phyloP scores from a whole-genome alignment of 2,888 invertebrate genomes.

The Notocelia uddmanniana region DNA sequence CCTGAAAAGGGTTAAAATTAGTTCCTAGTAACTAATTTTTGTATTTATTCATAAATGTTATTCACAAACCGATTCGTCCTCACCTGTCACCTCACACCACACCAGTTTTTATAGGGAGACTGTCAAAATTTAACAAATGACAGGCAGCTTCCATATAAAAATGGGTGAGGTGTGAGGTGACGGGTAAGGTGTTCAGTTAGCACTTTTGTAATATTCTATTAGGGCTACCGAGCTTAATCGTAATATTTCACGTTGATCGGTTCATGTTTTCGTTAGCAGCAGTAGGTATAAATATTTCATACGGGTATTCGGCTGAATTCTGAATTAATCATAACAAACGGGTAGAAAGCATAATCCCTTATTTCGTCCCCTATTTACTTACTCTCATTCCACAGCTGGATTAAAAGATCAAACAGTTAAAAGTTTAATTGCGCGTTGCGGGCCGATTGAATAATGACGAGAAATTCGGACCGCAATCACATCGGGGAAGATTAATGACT shows the following conservation, averaged over 20 bases:
- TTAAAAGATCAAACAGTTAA: slow-evolving; percentile 44
- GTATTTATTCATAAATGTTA: no score
- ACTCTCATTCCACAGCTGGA: slow-evolving; percentile 31
- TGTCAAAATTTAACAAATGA: no score
- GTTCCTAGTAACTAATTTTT: no score
- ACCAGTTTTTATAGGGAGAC: no score
- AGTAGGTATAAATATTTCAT: background rate
- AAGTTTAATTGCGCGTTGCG: slow-evolving; percentile 52
- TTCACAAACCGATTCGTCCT: no score
- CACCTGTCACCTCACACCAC: no score
- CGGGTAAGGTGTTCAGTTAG: background rate
- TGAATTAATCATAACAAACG: slow-evolving; percentile 12
- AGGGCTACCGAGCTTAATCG: background rate
- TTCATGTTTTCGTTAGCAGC: background rate
- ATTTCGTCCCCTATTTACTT: slow-evolving; percentile 34
- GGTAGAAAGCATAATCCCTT: slow-evolving; percentile 9
- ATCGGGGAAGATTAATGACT: slow-evolving; percentile 72
- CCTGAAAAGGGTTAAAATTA: background rate
- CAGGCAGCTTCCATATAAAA: no score
- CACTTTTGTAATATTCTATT: background rate
- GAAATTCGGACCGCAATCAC: slow-evolving; percentile 68
- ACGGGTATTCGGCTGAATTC: background rate
- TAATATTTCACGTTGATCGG: no score
- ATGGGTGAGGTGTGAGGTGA: no score
- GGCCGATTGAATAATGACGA: slow-evolving; percentile 69